These are phyloP conservation scores for Gryllus bimaculatus DNA, from an alignment of 1,140 invertebrate species.

Conservation along the genomic window DNA sequence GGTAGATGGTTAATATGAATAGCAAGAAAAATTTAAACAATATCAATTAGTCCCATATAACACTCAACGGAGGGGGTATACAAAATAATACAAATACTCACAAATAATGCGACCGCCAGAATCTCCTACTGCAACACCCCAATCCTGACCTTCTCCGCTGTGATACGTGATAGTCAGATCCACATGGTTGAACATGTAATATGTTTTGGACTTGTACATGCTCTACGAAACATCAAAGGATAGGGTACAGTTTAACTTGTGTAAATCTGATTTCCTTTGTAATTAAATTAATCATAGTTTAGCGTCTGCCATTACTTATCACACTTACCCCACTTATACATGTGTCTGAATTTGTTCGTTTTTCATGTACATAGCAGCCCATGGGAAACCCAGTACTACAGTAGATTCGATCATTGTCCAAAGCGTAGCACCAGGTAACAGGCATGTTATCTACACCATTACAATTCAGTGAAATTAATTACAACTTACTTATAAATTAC, in stretches of 20 bases:
- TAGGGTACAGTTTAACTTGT: not conserved
- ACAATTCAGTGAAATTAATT: no score
- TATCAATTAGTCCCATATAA: no score
- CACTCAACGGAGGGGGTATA: no score
- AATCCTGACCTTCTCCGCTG: constrained; percentile 72
- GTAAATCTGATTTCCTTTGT: not conserved
- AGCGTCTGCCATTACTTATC: not conserved
- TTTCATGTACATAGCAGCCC: constrained; percentile 77
- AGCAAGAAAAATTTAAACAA: no score
- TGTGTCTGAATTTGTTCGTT: constrained; percentile 46
- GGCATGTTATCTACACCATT: constrained; percentile 85
- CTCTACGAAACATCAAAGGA: not conserved
- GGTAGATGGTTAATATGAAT: no score
- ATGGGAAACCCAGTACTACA: constrained; percentile 95
- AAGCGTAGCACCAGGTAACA: constrained; percentile 85
- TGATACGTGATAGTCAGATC: constrained; percentile 90
- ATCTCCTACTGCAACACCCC: constrained; percentile 62
- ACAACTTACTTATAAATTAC: no score
- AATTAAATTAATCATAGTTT: not conserved
- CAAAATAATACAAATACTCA: no score
- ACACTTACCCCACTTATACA: constrained; percentile 47
- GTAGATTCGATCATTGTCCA: constrained; percentile 65
- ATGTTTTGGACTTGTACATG: constrained; percentile 50
- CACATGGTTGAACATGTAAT: constrained; percentile 95
- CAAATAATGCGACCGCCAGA: constrained; percentile 85